Conservation (phyloP, 2,888 invertebrate genomes). For the Brachypalpus laphriformis region DNA sequence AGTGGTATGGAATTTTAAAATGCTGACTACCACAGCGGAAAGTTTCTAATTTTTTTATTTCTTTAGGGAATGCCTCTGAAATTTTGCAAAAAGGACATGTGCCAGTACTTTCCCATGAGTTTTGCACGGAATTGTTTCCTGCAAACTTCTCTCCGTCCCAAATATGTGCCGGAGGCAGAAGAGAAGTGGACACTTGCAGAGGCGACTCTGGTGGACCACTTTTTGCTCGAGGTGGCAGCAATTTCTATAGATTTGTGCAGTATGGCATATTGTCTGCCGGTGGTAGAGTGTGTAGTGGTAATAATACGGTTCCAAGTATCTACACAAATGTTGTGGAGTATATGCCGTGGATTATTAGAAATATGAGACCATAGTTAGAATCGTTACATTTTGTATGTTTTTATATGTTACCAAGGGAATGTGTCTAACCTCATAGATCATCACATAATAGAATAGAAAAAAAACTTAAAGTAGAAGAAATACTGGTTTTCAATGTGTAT, state of each 20-base stretch:
- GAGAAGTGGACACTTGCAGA: slow-evolving; percentile 34
- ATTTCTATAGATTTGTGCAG: slow-evolving; percentile 19
- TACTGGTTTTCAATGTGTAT: no score
- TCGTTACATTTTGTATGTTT: no score
- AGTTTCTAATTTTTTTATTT: neutral
- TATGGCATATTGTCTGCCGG: slow-evolving; percentile 56
- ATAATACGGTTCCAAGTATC: slow-evolving; percentile 52
- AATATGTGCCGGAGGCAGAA: slow-evolving; percentile 41
- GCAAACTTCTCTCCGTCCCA: slow-evolving; percentile 26
- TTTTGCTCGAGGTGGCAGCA: slow-evolving; percentile 9
- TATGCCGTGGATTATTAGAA: slow-evolving; percentile 61
- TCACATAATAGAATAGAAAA: no score
- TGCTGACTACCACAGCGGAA: no score
- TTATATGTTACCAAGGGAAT: no score
- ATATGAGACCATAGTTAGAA: slow-evolving; percentile 25
- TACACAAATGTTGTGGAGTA: slow-evolving; percentile 56
- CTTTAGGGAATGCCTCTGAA: slow-evolving; percentile 23
- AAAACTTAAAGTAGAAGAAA: no score
- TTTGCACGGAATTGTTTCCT: slow-evolving; percentile 37
- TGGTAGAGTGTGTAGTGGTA: slow-evolving; percentile 25
- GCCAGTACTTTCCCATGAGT: slow-evolving; percentile 37
- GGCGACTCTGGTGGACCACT: slow-evolving; percentile 62
- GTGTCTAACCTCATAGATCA: no score
- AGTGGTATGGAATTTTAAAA: slow-evolving; percentile 26
- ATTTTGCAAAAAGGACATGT: slow-evolving; percentile 40